Evolutionary conservation across 1,140 invertebrate genomes (phyloP).

Genomic region (Achroia grisella): DNA sequence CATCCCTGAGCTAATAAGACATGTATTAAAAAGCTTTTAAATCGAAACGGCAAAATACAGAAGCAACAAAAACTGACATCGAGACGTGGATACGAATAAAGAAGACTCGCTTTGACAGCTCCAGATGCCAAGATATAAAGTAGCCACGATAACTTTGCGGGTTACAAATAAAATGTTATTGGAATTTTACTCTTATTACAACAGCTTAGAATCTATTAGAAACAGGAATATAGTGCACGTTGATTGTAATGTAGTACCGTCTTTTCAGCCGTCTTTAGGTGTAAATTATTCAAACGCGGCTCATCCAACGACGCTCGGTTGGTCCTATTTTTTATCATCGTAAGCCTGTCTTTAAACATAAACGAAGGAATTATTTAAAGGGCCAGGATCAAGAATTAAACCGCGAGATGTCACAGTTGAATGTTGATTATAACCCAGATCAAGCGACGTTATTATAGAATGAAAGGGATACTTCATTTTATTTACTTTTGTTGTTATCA

Average conservation of each 20-base stretch:
- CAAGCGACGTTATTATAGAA: background rate
- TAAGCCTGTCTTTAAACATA: slow-evolving; percentile 37
- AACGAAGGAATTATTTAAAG: slow-evolving; percentile 41
- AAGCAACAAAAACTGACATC: slow-evolving; percentile 42
- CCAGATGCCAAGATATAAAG: slow-evolving; percentile 31
- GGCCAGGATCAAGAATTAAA: slow-evolving; percentile 33
- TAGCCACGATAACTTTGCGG: slow-evolving; percentile 8
- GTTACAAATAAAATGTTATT: background rate
- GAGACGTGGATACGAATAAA: slow-evolving; percentile 34
- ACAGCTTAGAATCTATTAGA: slow-evolving; percentile 1
- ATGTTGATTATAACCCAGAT: slow-evolving; percentile 19
- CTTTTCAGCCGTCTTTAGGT: slow-evolving; percentile 43
- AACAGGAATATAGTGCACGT: slow-evolving; percentile 3
- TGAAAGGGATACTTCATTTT: no score
- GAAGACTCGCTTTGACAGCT: slow-evolving; percentile 31
- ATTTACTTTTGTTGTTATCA: no score
- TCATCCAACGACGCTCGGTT: slow-evolving; percentile 38
- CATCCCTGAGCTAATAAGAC: slow-evolving; percentile 30
- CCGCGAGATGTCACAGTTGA: slow-evolving; percentile 27
- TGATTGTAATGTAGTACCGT: slow-evolving; percentile 15
- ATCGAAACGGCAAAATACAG: slow-evolving; percentile 25
- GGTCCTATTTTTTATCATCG: slow-evolving; percentile 42
- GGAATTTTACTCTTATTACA: slow-evolving; percentile 3
- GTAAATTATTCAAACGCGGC: slow-evolving; percentile 57
- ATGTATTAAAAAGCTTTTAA: slow-evolving; percentile 32